phyloP scores from a whole-genome alignment of 2,113 vertebrate genomes.

The Tylochromis polylepis region DNA sequence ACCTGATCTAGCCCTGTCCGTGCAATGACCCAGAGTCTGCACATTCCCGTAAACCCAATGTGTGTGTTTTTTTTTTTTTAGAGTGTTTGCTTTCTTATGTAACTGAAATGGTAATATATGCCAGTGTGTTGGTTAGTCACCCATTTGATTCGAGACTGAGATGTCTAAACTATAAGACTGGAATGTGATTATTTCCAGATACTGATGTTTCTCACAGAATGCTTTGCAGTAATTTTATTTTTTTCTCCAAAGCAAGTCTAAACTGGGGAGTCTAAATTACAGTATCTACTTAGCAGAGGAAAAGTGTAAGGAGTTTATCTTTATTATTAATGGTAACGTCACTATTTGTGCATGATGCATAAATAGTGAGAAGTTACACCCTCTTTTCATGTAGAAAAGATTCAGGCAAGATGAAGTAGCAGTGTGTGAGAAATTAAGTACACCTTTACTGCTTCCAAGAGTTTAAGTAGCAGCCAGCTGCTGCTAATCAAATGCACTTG shows the following conservation, averaged over 20 bases:
- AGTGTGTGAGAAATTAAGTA: neutral
- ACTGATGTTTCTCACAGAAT: neutral
- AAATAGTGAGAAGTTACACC: neutral
- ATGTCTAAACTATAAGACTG: neutral
- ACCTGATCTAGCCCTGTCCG: neutral
- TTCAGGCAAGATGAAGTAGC: rapidly evolving
- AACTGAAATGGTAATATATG: neutral
- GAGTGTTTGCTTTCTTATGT: neutral
- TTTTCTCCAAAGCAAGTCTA: neutral
- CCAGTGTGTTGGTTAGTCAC: neutral
- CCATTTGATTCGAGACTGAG: neutral
- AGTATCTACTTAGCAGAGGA: neutral
- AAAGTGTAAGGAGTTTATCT: neutral
- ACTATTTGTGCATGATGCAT: neutral
- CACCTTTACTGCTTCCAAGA: neutral
- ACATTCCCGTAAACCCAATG: neutral
- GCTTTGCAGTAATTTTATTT: neutral
- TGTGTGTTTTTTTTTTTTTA: neutral
- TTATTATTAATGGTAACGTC: neutral
- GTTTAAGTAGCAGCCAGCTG: neutral
- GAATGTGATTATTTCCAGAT: neutral
- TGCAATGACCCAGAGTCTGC: constrained; percentile 11
- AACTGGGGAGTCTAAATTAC: neutral
- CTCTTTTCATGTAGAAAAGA: neutral
- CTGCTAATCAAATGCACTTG: neutral